These are phyloP conservation scores for Oxycera nigricornis DNA, from an alignment of 2,888 invertebrate genomes.

Conservation along the genomic window DNA sequence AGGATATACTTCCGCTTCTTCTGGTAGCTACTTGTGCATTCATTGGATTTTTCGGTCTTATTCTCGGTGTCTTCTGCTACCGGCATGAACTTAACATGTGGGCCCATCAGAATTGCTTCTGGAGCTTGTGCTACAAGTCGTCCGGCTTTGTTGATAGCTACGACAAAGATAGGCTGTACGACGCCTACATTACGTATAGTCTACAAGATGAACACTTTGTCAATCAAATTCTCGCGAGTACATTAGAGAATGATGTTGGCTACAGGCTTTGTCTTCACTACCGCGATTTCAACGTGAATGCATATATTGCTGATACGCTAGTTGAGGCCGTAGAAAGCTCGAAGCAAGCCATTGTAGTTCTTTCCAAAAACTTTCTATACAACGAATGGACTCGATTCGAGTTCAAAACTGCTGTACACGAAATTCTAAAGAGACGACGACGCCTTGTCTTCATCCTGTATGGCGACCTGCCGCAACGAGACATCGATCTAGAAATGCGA, in stretches of 20 bases:
- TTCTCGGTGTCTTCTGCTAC: conserved; percentile 82
- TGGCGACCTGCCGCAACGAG: conserved; percentile 86
- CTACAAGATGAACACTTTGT: conserved; percentile 92
- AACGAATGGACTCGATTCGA: conserved; percentile 96
- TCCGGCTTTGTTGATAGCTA: conserved; percentile 78
- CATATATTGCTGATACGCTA: conserved; percentile 90
- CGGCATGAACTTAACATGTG: conserved; percentile 82
- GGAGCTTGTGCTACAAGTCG: conserved; percentile 85
- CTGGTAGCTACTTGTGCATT: conserved; percentile 80
- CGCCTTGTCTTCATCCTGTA: conserved; percentile 89
- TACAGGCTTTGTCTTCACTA: conserved; percentile 91
- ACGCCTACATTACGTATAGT: conserved; percentile 95
- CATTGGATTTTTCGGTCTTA: conserved; percentile 75
- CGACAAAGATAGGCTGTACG: conserved; percentile 84
- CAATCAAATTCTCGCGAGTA: conserved; percentile 85
- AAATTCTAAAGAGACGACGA: conserved; percentile 84
- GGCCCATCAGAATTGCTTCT: conserved; percentile 85
- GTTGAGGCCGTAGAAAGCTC: conserved; percentile 91
- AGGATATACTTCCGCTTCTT: conserved; percentile 81
- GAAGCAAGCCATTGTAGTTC: conserved; percentile 84
- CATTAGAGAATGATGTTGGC: conserved; percentile 82
- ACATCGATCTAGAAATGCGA: conserved; percentile 89
- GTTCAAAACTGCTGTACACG: conserved; percentile 91
- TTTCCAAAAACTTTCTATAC: conserved; percentile 91
- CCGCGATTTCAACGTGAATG: conserved; percentile 86